Evolutionary conservation across 2,888 invertebrate species (phyloP).

Genomic region (Cyrtodaria siliqua): DNA sequence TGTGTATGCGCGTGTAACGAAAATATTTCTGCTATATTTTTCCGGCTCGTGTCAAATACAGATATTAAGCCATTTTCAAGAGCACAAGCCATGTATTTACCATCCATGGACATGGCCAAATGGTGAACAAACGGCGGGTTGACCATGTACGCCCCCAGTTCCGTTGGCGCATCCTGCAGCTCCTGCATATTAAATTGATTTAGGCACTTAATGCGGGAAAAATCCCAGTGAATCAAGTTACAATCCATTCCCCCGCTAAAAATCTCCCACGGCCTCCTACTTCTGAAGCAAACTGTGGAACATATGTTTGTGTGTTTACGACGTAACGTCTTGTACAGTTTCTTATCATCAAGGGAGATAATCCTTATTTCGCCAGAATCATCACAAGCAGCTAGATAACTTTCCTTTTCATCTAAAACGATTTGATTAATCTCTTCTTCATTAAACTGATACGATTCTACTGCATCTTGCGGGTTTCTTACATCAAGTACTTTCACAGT

Average conservation of each 20-base stretch:
- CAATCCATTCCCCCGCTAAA: conserved; percentile 83
- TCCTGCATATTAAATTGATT: conserved; percentile 83
- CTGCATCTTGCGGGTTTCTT: conserved; percentile 67
- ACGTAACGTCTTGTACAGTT: conserved; percentile 80
- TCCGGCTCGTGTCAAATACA: conserved; percentile 77
- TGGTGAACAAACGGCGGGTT: conserved; percentile 84
- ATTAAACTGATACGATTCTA: conserved; percentile 74
- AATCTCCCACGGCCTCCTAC: conserved; percentile 78
- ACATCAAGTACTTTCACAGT: conserved; percentile 74
- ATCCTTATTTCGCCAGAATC: conserved; percentile 83
- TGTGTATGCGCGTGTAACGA: conserved; percentile 81
- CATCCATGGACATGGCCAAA: conserved; percentile 71
- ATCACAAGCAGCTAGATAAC: conserved; percentile 82
- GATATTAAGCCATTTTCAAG: conserved; percentile 83
- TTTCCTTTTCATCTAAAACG: conserved; percentile 79
- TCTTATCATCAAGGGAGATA: conserved; percentile 78
- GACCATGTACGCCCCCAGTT: conserved; percentile 79
- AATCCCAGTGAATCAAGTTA: conserved; percentile 84
- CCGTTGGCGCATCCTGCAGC: conserved; percentile 71
- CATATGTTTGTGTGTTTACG: conserved; percentile 84
- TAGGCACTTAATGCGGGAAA: conserved; percentile 76
- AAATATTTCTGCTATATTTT: conserved; percentile 73
- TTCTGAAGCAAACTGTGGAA: conserved; percentile 80
- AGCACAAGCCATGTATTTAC: conserved; percentile 78
- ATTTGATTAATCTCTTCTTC: conserved; percentile 84